phyloP scores from a whole-genome alignment of 2,113 vertebrate species.

The Dicerorhinus sumatrensis region DNA sequence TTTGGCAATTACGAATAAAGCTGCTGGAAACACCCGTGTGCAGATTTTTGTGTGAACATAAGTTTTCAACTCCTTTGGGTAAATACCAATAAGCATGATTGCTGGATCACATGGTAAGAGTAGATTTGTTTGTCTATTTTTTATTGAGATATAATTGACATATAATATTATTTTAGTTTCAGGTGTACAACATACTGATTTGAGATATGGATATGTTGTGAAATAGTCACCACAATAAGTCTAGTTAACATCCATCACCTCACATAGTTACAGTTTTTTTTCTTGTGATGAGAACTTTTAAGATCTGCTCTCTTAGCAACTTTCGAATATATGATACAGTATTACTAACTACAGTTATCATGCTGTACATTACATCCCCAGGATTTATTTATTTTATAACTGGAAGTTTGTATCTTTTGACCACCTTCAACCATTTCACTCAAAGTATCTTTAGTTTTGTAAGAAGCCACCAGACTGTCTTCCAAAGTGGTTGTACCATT shows the following conservation, averaged over 20 bases:
- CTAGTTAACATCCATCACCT: neutral
- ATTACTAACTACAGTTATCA: neutral
- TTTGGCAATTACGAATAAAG: neutral
- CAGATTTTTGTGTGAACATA: neutral
- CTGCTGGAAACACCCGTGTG: neutral
- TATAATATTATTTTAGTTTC: neutral
- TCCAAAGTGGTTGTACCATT: neutral
- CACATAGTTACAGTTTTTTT: neutral
- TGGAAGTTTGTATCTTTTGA: neutral
- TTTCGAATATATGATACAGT: neutral
- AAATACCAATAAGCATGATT: neutral
- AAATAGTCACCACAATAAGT: neutral
- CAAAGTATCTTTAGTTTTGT: neutral
- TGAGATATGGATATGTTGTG: neutral
- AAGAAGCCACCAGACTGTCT: neutral
- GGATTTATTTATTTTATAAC: neutral
- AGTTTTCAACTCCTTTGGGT: neutral
- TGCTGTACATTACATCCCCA: neutral
- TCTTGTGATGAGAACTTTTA: neutral
- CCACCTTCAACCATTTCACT: neutral
- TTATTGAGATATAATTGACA: neutral
- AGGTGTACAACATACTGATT: neutral
- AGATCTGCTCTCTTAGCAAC: neutral
- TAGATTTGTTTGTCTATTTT: neutral
- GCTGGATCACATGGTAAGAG: neutral